Percentiles rank a stretch among this genome's conserved stretches.
These are phyloP conservation scores for Hydriomena furcata DNA, from an alignment of 2,888 invertebrate genomes.

Conservation along the genomic window DNA sequence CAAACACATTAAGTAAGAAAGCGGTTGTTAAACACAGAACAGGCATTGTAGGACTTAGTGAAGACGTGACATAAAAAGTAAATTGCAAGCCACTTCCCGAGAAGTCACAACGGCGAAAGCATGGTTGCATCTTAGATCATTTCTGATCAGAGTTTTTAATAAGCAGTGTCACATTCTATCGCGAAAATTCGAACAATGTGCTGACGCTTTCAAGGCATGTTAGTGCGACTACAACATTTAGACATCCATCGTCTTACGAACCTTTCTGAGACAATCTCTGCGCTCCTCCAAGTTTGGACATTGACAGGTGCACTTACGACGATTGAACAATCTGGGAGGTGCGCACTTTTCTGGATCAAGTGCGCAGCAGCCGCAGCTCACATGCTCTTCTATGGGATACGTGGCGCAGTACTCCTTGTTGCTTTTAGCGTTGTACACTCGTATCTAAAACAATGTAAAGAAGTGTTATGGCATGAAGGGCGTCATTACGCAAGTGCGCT, in stretches of 20 bases:
- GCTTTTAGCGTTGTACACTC: slow-evolving; percentile 68
- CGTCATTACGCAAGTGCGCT: slow-evolving; percentile 44
- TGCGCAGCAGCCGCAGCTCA: slow-evolving; percentile 67
- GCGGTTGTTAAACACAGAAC: slow-evolving; percentile 24
- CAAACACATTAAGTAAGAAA: slow-evolving; percentile 28
- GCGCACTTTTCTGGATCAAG: slow-evolving; percentile 56
- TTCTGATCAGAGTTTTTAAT: not conserved
- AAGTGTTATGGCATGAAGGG: slow-evolving; percentile 55
- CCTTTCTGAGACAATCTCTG: slow-evolving; percentile 70
- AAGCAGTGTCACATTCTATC: slow-evolving; percentile 14
- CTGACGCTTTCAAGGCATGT: slow-evolving; percentile 32
- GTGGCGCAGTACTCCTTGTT: slow-evolving; percentile 67
- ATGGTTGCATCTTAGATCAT: slow-evolving; percentile 4
- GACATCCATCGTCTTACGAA: slow-evolving; percentile 80
- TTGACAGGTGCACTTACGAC: slow-evolving; percentile 80
- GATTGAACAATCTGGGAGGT: slow-evolving; percentile 63
- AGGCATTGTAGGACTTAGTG: slow-evolving; percentile 8
- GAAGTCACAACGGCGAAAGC: slow-evolving; percentile 11
- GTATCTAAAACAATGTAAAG: slow-evolving; percentile 59
- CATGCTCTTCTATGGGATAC: slow-evolving; percentile 68
- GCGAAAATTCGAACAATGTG: slow-evolving; percentile 11
- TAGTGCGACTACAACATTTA: slow-evolving; percentile 32
- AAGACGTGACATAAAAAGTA: slow-evolving; percentile 10
- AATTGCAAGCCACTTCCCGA: slow-evolving; percentile 11
- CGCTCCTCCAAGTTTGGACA: slow-evolving; percentile 73